Evolutionary conservation across 2,797 vertebrate genomes (phyloP).

Genomic region (Pogoniulus pusillus): DNA sequence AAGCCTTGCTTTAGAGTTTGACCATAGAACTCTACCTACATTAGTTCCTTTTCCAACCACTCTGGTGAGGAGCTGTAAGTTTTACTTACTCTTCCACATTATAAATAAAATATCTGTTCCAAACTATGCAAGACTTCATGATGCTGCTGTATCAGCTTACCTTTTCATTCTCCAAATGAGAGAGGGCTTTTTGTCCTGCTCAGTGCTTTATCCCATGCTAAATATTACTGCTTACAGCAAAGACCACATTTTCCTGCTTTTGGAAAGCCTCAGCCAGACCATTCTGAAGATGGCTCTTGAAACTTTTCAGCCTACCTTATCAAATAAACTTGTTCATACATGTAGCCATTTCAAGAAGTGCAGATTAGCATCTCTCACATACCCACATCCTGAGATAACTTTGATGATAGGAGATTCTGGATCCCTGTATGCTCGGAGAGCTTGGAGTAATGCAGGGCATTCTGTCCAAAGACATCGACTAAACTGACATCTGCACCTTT

Average conservation of each 20-base stretch:
- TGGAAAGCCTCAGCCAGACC: neutral
- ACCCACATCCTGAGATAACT: slow-evolving; percentile 83
- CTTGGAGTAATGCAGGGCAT: slow-evolving; percentile 85
- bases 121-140: neutral
- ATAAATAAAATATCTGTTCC: neutral
- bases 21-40: neutral
- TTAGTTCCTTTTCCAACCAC: neutral
- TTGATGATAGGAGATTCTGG: slow-evolving; percentile 80
- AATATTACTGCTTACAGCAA: neutral
- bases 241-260: neutral
- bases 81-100: neutral
- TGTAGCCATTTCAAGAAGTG: neutral
- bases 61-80: neutral
- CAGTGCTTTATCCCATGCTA: neutral
- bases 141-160: neutral
- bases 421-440: slow-evolving; percentile 82
- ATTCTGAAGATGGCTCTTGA: neutral
- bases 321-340: slow-evolving; percentile 21
- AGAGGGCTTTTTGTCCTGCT: neutral
- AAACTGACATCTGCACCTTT: slow-evolving; percentile 83
- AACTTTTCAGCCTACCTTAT: neutral
- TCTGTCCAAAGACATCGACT: slow-evolving; percentile 88
- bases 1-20: neutral
- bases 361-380: slow-evolving; percentile 60
- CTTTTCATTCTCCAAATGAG: neutral